phyloP scores from a whole-genome alignment of 2,113 vertebrate species.

The Calyptomena viridis region DNA sequence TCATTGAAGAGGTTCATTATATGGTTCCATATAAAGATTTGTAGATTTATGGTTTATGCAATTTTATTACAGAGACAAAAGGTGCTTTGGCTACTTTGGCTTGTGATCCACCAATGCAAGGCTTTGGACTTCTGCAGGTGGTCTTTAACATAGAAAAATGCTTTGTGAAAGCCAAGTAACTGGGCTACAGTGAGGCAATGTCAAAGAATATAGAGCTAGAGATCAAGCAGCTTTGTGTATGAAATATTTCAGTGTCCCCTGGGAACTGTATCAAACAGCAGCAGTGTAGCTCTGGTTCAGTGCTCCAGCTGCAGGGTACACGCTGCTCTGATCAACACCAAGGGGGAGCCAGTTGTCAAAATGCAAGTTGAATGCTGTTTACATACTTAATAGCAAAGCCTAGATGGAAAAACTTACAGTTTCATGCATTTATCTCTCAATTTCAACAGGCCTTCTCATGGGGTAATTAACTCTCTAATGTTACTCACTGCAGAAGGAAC shows the following conservation, averaged over 20 bases:
- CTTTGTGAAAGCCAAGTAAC: background rate
- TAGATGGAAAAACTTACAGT: background rate
- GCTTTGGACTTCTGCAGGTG: background rate
- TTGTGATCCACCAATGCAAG: background rate
- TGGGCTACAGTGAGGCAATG: background rate
- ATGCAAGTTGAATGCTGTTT: background rate
- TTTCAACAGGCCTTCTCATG: background rate
- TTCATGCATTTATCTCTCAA: background rate
- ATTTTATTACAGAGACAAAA: background rate
- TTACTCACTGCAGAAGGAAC: background rate
- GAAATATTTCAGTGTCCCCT: background rate
- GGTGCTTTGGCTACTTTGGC: background rate
- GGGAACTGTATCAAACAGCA: slow-evolving; percentile 10
- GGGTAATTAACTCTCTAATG: background rate
- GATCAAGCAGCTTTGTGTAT: background rate
- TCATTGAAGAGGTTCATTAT: background rate
- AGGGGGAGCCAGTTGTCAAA: slow-evolving; percentile 21
- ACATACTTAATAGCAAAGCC: background rate
- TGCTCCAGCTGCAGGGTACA: slow-evolving; percentile 28
- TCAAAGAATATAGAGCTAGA: background rate
- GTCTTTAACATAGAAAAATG: background rate
- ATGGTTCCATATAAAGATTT: background rate
- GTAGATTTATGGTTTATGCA: background rate
- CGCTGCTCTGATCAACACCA: background rate
- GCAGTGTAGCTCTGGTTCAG: background rate